These are phyloP conservation scores for Diplodus puntazzo DNA, from an alignment of 2,797 vertebrate species.

Conservation along the genomic window DNA sequence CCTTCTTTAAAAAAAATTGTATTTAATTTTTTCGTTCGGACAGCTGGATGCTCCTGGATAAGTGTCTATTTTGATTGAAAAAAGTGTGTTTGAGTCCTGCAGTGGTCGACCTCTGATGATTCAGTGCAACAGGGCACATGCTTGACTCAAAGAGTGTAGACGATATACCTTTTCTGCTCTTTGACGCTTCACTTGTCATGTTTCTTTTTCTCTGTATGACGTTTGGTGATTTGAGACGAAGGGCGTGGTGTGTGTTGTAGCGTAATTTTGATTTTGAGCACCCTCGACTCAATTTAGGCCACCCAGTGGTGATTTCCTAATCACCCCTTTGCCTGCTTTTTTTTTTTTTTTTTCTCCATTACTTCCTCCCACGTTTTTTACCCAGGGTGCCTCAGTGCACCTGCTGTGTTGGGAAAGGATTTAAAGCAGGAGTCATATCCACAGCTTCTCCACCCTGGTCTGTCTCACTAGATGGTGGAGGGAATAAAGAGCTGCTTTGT, in stretches of 20 bases:
- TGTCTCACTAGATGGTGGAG: background rate
- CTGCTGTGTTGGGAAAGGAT: conserved; percentile 52
- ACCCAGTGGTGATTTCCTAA: conserved; percentile 20
- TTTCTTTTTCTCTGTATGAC: conserved; percentile 27
- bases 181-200: background rate
- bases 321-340: conserved; percentile 7
- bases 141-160: conserved; percentile 20
- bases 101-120: conserved; percentile 32
- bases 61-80: conserved; percentile 48
- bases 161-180: no score
- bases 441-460: conserved; percentile 22
- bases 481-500: background rate
- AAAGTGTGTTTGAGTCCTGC: conserved; percentile 24
- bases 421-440: conserved; percentile 38
- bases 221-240: conserved; percentile 21
- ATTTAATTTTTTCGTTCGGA: conserved; percentile 30
- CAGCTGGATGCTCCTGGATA: conserved; percentile 55
- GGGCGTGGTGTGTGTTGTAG: conserved; percentile 21
- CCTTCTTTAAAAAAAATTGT: no score
- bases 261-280: conserved; percentile 39
- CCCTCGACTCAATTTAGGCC: conserved; percentile 26
- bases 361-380: conserved; percentile 33
- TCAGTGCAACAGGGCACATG: conserved; percentile 32
- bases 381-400: conserved; percentile 42
- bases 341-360: conserved; percentile 5